These are phyloP conservation scores for Pithys albifrons DNA, from an alignment of 2,113 vertebrate species.

Conservation along the genomic window DNA sequence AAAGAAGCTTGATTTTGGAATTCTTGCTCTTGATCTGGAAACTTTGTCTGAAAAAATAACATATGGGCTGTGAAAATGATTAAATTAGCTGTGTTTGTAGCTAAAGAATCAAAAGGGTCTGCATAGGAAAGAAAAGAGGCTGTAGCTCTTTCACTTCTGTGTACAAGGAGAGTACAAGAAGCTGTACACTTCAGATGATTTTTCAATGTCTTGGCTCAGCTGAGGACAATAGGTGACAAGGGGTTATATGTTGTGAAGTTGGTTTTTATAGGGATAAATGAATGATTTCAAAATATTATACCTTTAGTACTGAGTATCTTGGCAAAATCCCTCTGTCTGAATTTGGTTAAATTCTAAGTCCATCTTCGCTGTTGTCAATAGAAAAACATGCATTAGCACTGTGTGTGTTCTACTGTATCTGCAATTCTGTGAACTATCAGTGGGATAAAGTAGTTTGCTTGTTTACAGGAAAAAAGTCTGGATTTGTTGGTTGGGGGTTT, in stretches of 20 bases:
- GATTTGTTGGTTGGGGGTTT: background rate
- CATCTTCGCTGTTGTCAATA: background rate
- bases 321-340: background rate
- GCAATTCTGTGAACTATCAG: background rate
- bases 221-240: background rate
- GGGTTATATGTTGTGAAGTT: background rate
- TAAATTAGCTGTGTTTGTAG: background rate
- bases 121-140: background rate
- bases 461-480: background rate
- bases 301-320: background rate
- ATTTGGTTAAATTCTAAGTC: background rate
- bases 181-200: background rate
- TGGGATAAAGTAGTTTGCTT: background rate
- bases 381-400: background rate
- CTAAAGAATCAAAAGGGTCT: background rate
- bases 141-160: background rate
- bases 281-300: background rate
- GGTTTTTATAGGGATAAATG: background rate
- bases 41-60: background rate
- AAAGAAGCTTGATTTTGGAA: background rate
- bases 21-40: background rate
- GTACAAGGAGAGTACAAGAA: background rate
- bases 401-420: background rate
- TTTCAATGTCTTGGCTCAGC: background rate
- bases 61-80: background rate